Evolutionary conservation across 2,888 invertebrate genomes (phyloP).

Genomic region (Aleiodes leptofemur): DNA sequence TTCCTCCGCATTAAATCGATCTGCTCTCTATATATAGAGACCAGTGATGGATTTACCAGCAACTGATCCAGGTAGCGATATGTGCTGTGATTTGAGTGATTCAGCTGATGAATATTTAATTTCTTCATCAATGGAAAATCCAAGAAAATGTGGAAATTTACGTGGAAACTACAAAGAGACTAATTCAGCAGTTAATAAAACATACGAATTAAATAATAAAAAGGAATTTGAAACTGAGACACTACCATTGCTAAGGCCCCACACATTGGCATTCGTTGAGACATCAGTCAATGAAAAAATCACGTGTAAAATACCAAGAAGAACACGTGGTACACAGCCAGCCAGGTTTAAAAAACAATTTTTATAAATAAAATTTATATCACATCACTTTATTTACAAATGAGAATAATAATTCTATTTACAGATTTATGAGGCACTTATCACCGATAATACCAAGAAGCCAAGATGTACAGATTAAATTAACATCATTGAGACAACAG

Average conservation of each 20-base stretch:
- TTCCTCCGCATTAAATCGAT: slow-evolving; percentile 2
- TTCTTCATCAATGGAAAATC: slow-evolving; percentile 48
- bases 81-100: slow-evolving; percentile 72
- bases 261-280: slow-evolving; percentile 66
- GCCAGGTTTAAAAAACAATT: slow-evolving; percentile 55
- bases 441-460: slow-evolving; percentile 62
- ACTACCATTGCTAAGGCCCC: slow-evolving; percentile 64
- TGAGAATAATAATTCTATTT: slow-evolving; percentile 12
- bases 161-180: slow-evolving; percentile 38
- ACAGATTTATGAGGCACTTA: slow-evolving; percentile 63
- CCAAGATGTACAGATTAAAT: slow-evolving; percentile 81
- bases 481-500: slow-evolving; percentile 83
- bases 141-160: slow-evolving; percentile 52
- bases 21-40: slow-evolving; percentile 53
- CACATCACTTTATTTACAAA: background rate
- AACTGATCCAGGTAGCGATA: slow-evolving; percentile 82
- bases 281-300: slow-evolving; percentile 54
- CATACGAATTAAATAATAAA: slow-evolving; percentile 42
- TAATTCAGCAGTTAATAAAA: slow-evolving; percentile 49
- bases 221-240: slow-evolving; percentile 50
- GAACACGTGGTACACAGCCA: slow-evolving; percentile 60
- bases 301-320: slow-evolving; percentile 55
- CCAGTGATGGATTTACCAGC: slow-evolving; percentile 78
- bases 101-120: slow-evolving; percentile 79
- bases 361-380: background rate